Conservation (phyloP, 2,797 vertebrate genomes). For the Chaetodon trifasciatus region DNA sequence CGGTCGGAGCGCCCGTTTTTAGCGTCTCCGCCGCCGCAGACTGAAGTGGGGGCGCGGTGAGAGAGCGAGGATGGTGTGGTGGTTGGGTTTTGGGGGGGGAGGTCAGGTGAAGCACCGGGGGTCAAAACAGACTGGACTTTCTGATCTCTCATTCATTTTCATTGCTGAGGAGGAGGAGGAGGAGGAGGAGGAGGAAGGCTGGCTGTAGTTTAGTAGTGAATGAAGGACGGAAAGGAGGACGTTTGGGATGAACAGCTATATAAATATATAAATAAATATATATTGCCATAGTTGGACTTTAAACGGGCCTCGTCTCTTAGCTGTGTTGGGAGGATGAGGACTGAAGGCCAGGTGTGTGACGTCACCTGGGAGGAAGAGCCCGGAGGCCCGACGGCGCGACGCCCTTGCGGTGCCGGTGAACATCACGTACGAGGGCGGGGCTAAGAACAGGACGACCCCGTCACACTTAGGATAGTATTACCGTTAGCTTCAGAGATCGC, state of each 20-base stretch:
- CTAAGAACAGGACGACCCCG: neutral
- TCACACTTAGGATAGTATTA: conserved; percentile 74
- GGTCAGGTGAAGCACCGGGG: conserved; percentile 60
- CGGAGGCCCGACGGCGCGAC: neutral
- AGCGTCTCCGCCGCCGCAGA: conserved; percentile 42
- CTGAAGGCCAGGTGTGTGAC: conserved; percentile 8
- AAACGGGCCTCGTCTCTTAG: conserved; percentile 29
- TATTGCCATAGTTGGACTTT: conserved; percentile 58
- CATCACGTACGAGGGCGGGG: neutral
- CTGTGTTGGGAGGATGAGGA: conserved; percentile 19
- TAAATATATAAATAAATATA: conserved; percentile 64
- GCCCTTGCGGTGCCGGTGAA: neutral
- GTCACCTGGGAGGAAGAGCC: conserved; percentile 14
- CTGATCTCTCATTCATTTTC: conserved; percentile 68
- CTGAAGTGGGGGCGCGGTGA: neutral
- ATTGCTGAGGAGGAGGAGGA: conserved; percentile 22
- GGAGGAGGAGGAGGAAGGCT: conserved; percentile 39
- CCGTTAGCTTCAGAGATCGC: conserved; percentile 81
- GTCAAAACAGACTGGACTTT: conserved; percentile 66
- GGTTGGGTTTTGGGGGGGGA: conserved; percentile 28
- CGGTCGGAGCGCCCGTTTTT: conserved; percentile 73
- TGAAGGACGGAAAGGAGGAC: conserved; percentile 41
- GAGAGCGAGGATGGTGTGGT: conserved; percentile 49
- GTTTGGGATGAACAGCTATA: conserved; percentile 38
- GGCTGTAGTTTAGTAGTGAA: conserved; percentile 35